Evolutionary conservation across 2,888 invertebrate species (phyloP), one percentile per base, ranked within the genome.

Genomic region (Neoascia interrupta): DNA sequence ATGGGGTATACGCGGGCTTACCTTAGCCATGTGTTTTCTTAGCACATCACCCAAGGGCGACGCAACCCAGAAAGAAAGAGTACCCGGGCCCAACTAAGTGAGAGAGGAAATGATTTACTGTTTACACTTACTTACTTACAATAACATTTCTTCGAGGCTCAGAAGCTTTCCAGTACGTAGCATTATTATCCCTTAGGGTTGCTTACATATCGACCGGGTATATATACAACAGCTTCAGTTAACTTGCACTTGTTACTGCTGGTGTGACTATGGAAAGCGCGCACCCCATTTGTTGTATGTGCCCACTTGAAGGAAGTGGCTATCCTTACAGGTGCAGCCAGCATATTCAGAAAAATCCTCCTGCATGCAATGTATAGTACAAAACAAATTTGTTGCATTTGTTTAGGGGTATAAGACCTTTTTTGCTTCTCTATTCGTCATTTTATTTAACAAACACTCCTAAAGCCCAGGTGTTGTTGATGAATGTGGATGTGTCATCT

Each of bases 91-190:
- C 31, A 13, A 18, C 41, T 23, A 39, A 60, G 61, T 49, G 39
- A 43, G 61, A 56, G 37, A 75, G 64, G 58, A 70, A 70, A 70
- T 72, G 60, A 76, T 72, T 76, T 76, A 79, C 73, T 73, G 66
- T 79, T 73, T 73, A 61, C 73, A 79, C 53, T 79, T 76, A 76
- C 76, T 79, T 79, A 72, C 66, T 61, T 49, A 68, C 60, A 79
- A 68, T 73, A 73, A 79, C 68, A 79, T 79, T 73, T 54, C 68
- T 79, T 51, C 43, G 31, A 61, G 56, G 41, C 51, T 68, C 45
- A 34, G 47, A n/a, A n/a, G n/a, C n/a, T n/a, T n/a, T n/a, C n/a
- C n/a, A n/a, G n/a, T n/a, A n/a, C n/a, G n/a, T n/a, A 6, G 11
- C 13, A 5, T 16, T 16, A 11, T n/a, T 36, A 18, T 16, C 61